These are phyloP conservation scores for Drosophila sechellia DNA, from an alignment of 1,140 invertebrate genomes.

Conservation along the genomic window DNA sequence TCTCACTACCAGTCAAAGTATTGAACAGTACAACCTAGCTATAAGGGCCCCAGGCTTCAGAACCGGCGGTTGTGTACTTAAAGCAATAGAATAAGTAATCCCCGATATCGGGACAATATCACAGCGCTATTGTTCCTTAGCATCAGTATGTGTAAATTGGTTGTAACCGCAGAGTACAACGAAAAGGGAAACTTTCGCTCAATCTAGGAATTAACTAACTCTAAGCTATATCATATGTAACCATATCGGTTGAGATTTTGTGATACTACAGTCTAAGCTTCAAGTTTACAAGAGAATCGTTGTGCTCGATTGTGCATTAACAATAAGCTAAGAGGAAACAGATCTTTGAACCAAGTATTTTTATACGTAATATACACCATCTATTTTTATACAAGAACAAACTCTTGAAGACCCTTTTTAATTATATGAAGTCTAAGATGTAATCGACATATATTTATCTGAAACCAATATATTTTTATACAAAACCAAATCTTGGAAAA, in stretches of 20 bases:
- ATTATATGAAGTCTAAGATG: not conserved
- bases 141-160: conserved; percentile 51
- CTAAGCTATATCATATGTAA: conserved; percentile 43
- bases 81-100: conserved; percentile 37
- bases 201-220: conserved; percentile 49
- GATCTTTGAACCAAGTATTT: conserved; percentile 57
- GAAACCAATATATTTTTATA: conserved; percentile 51
- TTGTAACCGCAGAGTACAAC: conserved; percentile 79
- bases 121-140: conserved; percentile 79
- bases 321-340: conserved; percentile 29
- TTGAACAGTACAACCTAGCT: conserved; percentile 72
- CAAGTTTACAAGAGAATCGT: conserved; percentile 71
- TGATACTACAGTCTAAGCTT: conserved; percentile 76
- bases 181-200: conserved; percentile 81
- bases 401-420: not conserved
- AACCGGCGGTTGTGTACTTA: conserved; percentile 80
- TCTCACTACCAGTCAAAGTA: conserved; percentile 81
- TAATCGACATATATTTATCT: not conserved
- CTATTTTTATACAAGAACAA: conserved; percentile 55
- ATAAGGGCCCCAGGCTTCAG: conserved; percentile 63
- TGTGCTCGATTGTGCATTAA: conserved; percentile 55
- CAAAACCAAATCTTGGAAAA: conserved; percentile 25
- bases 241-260: conserved; percentile 76
- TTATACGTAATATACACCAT: conserved; percentile 66
- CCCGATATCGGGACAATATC: conserved; percentile 60